phyloP scores from a whole-genome alignment of 2,888 invertebrate genomes.

The Oligia latruncula region DNA sequence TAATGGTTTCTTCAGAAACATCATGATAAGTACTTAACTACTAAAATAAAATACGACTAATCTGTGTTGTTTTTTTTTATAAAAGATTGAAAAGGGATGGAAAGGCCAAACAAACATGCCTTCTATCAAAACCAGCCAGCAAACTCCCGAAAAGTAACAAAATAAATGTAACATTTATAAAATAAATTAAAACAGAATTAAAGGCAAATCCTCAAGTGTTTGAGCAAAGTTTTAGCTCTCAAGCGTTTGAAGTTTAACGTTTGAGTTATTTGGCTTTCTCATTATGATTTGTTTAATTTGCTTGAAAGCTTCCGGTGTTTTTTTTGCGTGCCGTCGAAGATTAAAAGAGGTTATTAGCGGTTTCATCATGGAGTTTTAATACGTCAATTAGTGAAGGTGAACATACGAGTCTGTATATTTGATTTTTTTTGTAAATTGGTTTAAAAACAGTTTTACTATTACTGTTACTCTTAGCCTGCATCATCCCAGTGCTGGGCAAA shows the following conservation, averaged over 20 bases:
- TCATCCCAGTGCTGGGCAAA: not conserved
- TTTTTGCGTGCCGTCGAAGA: conserved; percentile 37
- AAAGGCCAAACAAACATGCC: not conserved
- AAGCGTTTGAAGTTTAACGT: conserved; percentile 54
- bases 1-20: not conserved
- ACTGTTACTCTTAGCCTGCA: not conserved
- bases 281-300: conserved; percentile 59
- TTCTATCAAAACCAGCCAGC: not conserved
- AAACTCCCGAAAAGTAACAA: conserved; percentile 26
- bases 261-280: conserved; percentile 42
- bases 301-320: conserved; percentile 44
- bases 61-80: not conserved
- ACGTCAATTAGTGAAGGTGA: conserved; percentile 38
- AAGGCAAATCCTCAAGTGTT: conserved; percentile 42
- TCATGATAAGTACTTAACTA: not conserved
- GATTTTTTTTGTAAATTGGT: not conserved
- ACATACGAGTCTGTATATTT: not conserved
- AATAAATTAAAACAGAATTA: conserved; percentile 48
- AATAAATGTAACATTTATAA: conserved; percentile 22
- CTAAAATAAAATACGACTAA: not conserved
- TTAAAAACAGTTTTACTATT: not conserved
- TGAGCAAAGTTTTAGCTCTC: conserved; percentile 34
- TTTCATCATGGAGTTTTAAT: conserved; percentile 7
- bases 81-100: not conserved
- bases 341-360: conserved; percentile 45